Evolutionary conservation across 1,140 invertebrate genomes (phyloP), one percentile per base, ranked within the genome.

Genomic region (Drosophila tristis): DNA sequence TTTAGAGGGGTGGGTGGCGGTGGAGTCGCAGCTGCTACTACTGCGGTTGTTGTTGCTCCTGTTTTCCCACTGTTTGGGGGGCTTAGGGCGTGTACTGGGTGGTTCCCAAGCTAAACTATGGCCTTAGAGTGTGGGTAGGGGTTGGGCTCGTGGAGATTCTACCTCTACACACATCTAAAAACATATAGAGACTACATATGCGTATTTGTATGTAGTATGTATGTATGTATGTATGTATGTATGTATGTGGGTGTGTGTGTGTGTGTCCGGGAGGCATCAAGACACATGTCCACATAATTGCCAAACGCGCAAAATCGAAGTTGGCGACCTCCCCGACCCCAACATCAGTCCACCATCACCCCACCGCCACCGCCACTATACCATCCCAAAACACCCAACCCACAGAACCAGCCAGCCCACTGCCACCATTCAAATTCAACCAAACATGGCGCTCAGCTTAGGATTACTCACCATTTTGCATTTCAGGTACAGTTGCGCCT

Each of bases 281-380:
- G 82, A 86, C 82, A 86, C 82, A 87, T 89, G 82, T 87, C 79
- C 84, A 82, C 79, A 87, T 87, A 87, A 87, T 87, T 87, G 82
- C 79, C 84, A 89, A 87, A 87, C 84, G 82, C 82, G 84, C 82
- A 86, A 86, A 87, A 86, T 86, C 84, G 84, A 86, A 86, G 81
- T 75, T 39, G 72, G 72, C 67, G 66, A 70, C 65, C 62, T 45
- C 31, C 31, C 57, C 63, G 66, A 74, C 59, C 53, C 63, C 47
- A 44, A 43, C 44, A 50, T 29, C 39, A 29, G 16, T 31, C 31
- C 31, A 31, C 2, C 8, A 31, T 4, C 31, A 55, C 16, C 20
- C 20, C 44, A 16, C 56, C 25, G 1, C 39, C 47, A 51, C 47
- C 23, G 26, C 39, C 13, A 49, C 25, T 31, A 51, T 45, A 23